Evolutionary conservation across 2,113 vertebrate genomes (phyloP), one percentile per base, ranked within the genome.

Genomic region (Mohoua ochrocephala): DNA sequence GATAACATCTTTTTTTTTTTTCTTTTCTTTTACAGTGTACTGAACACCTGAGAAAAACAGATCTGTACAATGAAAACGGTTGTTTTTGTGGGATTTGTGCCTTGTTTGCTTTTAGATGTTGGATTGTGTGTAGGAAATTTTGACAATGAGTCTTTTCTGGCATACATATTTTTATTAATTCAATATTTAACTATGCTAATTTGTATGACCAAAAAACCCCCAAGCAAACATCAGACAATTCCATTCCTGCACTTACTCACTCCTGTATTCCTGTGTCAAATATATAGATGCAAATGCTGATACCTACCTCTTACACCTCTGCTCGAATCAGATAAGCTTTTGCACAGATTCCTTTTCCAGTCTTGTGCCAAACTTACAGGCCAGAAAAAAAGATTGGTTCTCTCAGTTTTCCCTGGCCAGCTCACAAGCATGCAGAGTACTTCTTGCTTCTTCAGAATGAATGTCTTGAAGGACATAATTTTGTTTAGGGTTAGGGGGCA

Each of bases 121-220:
- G 92, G 85, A 95, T 33, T 80, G 27, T 28, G 10, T 41, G 33
- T 76, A 93, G 96, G 87, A 96, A 97, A 87, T 89, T 94, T 93
- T 94, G 90, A 96, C 81, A 75, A 39, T n/a, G 11, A 78, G 10
- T 93, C 21, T 63, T 76, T 93, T 94, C 56, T 91, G 69, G 56
- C 81, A 60, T 56, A 49, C 41, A 13, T 71, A 63, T 71, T 89
- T 91, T 87, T 87, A 68, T 82, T 81, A 87, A 94, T 94, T 91
- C 78, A 89, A 49, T 83, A 93, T 92, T 93, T 88, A 88, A 87
- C 54, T 94, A 76, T 87, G 78, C 20, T 95, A 93, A 93, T 90
- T 92, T 88, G 8, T 90, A 83, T 35, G 53, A 95, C 76, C 41
- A 92, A 76, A 86, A 95, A 89, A 13, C 2, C 3, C 3, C 11